phyloP scores from a whole-genome alignment of 1,140 invertebrate species.

The Drosophila leontia region DNA sequence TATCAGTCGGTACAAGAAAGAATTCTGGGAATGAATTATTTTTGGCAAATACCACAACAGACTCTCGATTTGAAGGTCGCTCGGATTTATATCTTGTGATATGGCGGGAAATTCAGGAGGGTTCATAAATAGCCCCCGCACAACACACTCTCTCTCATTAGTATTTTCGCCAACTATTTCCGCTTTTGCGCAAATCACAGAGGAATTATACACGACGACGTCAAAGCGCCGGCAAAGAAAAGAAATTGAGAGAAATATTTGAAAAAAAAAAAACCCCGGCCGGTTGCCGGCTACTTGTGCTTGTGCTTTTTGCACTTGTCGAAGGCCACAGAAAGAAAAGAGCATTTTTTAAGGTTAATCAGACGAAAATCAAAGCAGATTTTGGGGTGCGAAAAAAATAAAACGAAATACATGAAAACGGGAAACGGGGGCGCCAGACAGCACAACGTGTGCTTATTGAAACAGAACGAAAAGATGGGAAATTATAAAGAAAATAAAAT shows the following conservation, averaged over 20 bases:
- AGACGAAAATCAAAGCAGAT: slow-evolving; percentile 20
- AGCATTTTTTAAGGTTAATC: slow-evolving; percentile 69
- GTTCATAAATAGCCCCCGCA: slow-evolving; percentile 39
- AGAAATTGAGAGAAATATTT: slow-evolving; percentile 36
- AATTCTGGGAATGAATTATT: slow-evolving; percentile 49
- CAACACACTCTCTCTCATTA: neutral
- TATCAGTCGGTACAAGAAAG: slow-evolving; percentile 7
- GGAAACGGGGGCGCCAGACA: slow-evolving; percentile 13
- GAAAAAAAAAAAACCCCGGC: slow-evolving; percentile 12
- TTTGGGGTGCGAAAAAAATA: neutral
- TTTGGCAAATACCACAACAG: slow-evolving; percentile 27
- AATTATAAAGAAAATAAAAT: slow-evolving; percentile 13
- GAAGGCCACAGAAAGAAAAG: slow-evolving; percentile 16
- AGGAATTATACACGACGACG: slow-evolving; percentile 43
- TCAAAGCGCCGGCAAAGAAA: slow-evolving; percentile 54
- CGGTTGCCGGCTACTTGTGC: slow-evolving; percentile 61
- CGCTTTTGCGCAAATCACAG: slow-evolving; percentile 65
- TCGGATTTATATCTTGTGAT: slow-evolving; percentile 35
- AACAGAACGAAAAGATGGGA: slow-evolving; percentile 35
- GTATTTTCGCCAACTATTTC: slow-evolving; percentile 70
- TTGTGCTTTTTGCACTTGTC: slow-evolving; percentile 15
- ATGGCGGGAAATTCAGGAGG: slow-evolving; percentile 12
- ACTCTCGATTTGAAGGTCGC: slow-evolving; percentile 49
- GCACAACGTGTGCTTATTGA: slow-evolving; percentile 50
- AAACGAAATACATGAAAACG: neutral